phyloP scores from a whole-genome alignment of 1,140 invertebrate genomes.

The Rhagoletis zephyria region DNA sequence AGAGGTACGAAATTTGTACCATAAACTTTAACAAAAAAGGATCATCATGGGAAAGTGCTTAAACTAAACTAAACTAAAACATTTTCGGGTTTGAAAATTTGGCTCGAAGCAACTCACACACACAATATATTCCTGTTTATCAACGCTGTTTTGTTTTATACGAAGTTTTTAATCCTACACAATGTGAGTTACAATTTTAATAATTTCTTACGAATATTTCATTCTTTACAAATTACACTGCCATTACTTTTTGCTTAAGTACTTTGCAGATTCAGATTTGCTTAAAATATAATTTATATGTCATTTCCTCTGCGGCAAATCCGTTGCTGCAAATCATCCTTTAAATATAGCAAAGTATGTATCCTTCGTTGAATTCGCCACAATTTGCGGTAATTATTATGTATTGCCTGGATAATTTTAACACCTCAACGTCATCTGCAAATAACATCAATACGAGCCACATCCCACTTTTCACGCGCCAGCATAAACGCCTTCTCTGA shows the following conservation, averaged over 20 bases:
- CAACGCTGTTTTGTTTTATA: no score
- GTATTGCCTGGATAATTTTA: constrained; percentile 73
- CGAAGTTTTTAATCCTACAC: no score
- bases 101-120: no score
- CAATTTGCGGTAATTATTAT: constrained; percentile 74
- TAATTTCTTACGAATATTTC: background rate
- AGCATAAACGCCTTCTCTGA: constrained; percentile 36
- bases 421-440: constrained; percentile 73
- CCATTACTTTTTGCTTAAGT: background rate
- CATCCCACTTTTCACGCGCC: constrained; percentile 48
- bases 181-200: background rate
- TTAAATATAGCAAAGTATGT: background rate
- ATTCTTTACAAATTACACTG: background rate
- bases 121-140: no score
- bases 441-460: constrained; percentile 67
- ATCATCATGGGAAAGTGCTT: no score
- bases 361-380: constrained; percentile 42
- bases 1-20: no score
- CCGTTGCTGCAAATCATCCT: background rate
- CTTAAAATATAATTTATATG: constrained; percentile 29
- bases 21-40: no score
- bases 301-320: constrained; percentile 43
- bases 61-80: no score
- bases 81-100: no score
- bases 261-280: background rate